Evolutionary conservation across 2,113 vertebrate genomes (phyloP), one percentile per base, ranked within the genome.

Genomic region (Sebastes schlegelii): DNA sequence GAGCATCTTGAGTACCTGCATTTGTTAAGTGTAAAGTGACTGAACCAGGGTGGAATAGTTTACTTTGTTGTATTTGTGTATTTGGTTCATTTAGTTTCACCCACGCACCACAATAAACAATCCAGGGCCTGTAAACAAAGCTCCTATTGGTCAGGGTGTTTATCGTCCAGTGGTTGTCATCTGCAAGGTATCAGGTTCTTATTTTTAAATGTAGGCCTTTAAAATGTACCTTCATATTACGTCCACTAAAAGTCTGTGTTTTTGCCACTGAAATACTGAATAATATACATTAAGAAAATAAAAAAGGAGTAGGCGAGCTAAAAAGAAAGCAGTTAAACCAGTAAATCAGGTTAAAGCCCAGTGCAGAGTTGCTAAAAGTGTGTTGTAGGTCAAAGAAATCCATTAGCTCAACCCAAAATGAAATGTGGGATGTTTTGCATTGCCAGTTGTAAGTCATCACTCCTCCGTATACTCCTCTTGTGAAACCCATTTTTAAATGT

Each of bases 81-180:
- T 58, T 63, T 21, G 55, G 62, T 67, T 71, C 66, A 86, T 82
- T 85, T 43, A 45, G 82, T 84, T 84, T 79, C 63, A 69, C 34
- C 43, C 49, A n/a, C 49, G 70, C 21, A 42, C 23, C 6, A 42
- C 52, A 78, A 62, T 63, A 70, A 68, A 66, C 54, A 65, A 77
- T 9, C 62, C 16, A 8, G 2, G 14, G 61, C 6, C 17, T n/a
- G 54, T 70, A 55, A 55, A 63, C 21, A 71, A 77, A 65, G 45
- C 10, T 43, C 23, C 14, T 14, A 78, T 2, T 14, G 48, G 14
- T 64, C 57, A 43, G 78, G 42, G 40, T 65, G 60, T 73, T 58
- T 80, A 64, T 64, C 71, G 60, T 5, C 1, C 17, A 40, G 57
- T 34, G 48, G 21, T 23, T 43, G 63, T 67, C 17, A 1, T 58